Evolutionary conservation across 2,888 invertebrate species (phyloP).

Genomic region (Heliconius charithonia): DNA sequence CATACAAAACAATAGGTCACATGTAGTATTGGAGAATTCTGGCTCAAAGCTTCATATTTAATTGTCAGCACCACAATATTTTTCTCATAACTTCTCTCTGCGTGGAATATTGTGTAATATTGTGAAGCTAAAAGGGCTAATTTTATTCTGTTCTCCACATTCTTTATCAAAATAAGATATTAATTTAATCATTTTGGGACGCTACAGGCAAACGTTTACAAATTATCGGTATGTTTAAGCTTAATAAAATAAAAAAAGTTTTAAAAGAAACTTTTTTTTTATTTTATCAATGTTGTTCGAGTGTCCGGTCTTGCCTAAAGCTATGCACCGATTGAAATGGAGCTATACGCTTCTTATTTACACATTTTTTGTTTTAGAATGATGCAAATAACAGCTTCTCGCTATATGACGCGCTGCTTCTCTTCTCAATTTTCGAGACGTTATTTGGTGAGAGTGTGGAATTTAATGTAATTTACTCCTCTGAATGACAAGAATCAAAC

Average conservation of each 20-base stretch:
- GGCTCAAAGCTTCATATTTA: not conserved
- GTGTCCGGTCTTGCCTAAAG: slow-evolving; percentile 27
- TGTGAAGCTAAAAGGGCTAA: not conserved
- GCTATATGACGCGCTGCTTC: too few relatives aligned
- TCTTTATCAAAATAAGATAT: slow-evolving; percentile 22
- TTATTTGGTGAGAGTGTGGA: not conserved
- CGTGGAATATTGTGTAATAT: not conserved
- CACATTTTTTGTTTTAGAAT: slow-evolving; percentile 5
- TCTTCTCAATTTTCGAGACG: too few relatives aligned
- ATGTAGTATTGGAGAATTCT: not conserved
- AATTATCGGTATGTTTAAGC: slow-evolving; percentile 18
- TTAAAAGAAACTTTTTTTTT: slow-evolving; percentile 1
- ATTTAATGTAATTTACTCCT: not conserved
- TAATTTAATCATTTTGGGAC: slow-evolving; percentile 13
- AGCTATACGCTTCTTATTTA: slow-evolving; percentile 27
- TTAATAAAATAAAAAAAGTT: slow-evolving; percentile 5
- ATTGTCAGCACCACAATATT: not conserved
- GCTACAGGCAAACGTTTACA: slow-evolving; percentile 24
- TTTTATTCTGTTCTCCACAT: not conserved
- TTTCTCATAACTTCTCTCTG: not conserved
- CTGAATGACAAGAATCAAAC: not conserved
- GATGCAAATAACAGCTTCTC: not conserved
- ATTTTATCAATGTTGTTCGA: slow-evolving; percentile 31
- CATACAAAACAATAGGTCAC: not conserved
- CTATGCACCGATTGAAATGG: slow-evolving; percentile 33